phyloP scores from a whole-genome alignment of 2,113 vertebrate genomes.

The Barnardius zonarius region DNA sequence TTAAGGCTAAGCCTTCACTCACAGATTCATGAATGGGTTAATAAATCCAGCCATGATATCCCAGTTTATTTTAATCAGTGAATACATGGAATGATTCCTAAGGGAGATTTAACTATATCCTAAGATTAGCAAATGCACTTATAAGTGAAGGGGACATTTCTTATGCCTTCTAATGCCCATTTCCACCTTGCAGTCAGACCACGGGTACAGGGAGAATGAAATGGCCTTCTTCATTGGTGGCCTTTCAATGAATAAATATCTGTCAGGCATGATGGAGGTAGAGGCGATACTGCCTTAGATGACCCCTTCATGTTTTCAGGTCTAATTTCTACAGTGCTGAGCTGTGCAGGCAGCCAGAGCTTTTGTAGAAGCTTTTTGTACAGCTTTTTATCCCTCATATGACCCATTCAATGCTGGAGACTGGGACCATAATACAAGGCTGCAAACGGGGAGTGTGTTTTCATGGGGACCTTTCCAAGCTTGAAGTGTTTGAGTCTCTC shows the following conservation, averaged over 20 bases:
- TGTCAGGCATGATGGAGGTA: not conserved
- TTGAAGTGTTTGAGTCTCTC: not conserved
- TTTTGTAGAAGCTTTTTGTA: not conserved
- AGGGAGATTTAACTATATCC: not conserved
- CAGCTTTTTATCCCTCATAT: not conserved
- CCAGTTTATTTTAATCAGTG: not conserved
- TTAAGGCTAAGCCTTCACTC: not conserved
- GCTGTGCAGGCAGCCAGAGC: not conserved
- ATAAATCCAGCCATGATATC: not conserved
- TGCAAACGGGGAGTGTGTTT: not conserved
- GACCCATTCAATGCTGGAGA: not conserved
- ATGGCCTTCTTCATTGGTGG: not conserved
- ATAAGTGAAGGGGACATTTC: not conserved
- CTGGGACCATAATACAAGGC: not conserved
- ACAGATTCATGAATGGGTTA: not conserved
- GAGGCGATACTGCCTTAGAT: not conserved
- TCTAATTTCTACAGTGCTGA: not conserved
- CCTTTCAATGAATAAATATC: not conserved
- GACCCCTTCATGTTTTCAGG: not conserved
- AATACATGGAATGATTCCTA: not conserved
- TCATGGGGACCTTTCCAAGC: not conserved
- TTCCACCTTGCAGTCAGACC: not conserved
- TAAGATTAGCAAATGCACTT: not conserved
- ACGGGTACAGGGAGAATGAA: not conserved
- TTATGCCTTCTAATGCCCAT: not conserved